Conservation (phyloP, 2,797 vertebrate genomes). For the Remorina albescens region DNA sequence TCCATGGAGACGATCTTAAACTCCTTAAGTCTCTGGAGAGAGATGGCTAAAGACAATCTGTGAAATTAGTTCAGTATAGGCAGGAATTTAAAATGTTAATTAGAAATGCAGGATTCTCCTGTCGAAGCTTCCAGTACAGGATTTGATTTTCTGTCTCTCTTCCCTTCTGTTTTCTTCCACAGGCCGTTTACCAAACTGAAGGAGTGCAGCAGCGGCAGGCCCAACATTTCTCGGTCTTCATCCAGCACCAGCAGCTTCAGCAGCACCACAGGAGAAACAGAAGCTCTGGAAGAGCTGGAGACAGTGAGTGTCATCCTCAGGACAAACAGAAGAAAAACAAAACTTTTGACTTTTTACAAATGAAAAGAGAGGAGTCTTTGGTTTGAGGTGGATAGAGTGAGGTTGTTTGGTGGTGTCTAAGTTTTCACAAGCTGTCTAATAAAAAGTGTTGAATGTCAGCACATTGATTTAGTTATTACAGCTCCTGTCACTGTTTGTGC, state of each 20-base stretch:
- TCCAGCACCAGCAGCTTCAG: constrained; percentile 99
- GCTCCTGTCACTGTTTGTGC: constrained; percentile 17
- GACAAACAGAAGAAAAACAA: not conserved
- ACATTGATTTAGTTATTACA: constrained; percentile 37
- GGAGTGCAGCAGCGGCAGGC: constrained; percentile 86
- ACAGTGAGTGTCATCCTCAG: constrained; percentile 69
- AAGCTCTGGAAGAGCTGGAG: constrained; percentile 93
- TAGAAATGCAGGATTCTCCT: too few relatives aligned
- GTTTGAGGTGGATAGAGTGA: not conserved
- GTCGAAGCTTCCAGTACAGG: not conserved
- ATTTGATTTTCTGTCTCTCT: not conserved
- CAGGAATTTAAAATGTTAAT: too few relatives aligned
- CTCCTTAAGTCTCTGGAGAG: not conserved
- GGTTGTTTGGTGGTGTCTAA: constrained; percentile 1
- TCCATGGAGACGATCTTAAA: not conserved
- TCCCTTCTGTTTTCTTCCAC: not conserved
- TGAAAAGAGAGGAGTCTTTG: not conserved
- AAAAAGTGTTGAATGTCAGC: constrained; percentile 25
- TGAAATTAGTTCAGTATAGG: not conserved
- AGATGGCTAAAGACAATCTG: not conserved
- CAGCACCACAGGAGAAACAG: constrained; percentile 94
- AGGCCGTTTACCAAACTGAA: constrained; percentile 93
- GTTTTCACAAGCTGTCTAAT: constrained; percentile 12
- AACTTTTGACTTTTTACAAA: too few relatives aligned
- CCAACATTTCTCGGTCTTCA: constrained; percentile 96